Evolutionary conservation across 2,888 invertebrate genomes (phyloP), one percentile per base, ranked within the genome.

Genomic region (Troides helena): DNA sequence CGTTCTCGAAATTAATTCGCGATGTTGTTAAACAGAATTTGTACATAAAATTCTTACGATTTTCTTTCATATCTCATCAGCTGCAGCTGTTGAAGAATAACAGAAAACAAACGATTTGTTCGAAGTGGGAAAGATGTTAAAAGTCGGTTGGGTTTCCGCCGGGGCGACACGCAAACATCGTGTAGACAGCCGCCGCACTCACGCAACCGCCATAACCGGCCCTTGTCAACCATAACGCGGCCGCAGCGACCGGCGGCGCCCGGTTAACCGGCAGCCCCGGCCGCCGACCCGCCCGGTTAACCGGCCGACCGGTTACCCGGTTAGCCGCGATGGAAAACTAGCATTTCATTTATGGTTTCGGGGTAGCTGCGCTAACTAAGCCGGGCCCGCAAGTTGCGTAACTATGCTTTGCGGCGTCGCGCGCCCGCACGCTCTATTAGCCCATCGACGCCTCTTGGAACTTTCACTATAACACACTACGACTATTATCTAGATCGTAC

Each of bases 201-300:
- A 82, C 81, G 82, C 78, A 81, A 74, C 74, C 86, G 80, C 84
- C 84, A 83, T 86, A 88, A 88, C 88, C 87, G 86, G 81, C 88
- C 89, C 90, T 90, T 89, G 90, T 91, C 92, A 89, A 87, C 92
- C 89, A 88, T 91, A 90, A 91, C 90, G 90, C 79, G 83, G 85
- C 89, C 90, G 80, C 86, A 86, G 82, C 82, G 81, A 79, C 82
- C 81, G 81, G 71, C 73, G 75, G 71, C 80, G 81, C 82, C 81
- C 81, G 85, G 82, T 78, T 76, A 76, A 74, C 76, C 78, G 74
- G 77, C 83, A 77, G 74, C 74, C 77, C 78, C 77, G 77, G 73
- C 73, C 78, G 69, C 78, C 78, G 82, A 80, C 78, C 77, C 78
- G 78, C 78, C 79, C 76, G 78, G 78, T 75, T 77, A 76, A 75